These are phyloP conservation scores for Spermophilus dauricus DNA, from an alignment of 2,113 vertebrate species.

Conservation along the genomic window DNA sequence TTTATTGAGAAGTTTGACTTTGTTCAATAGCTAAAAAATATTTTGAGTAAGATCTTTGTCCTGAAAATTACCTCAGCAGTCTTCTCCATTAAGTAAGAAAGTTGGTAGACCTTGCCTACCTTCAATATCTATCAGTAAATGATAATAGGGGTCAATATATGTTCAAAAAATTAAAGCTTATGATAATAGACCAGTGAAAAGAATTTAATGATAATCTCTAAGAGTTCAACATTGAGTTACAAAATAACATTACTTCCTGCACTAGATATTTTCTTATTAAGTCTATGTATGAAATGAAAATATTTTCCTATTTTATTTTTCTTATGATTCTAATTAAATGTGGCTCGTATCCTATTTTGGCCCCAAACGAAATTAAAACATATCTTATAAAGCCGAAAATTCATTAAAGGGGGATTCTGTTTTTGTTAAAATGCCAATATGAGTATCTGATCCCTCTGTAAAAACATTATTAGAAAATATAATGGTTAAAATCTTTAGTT, in stretches of 20 bases:
- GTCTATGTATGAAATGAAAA: not conserved
- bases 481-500: not conserved
- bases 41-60: not conserved
- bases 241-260: not conserved
- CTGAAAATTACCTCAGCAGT: not conserved
- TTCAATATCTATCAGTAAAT: not conserved
- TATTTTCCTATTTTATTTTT: slow-evolving; percentile 26
- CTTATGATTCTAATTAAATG: not conserved
- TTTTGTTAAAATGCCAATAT: not conserved
- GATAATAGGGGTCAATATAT: not conserved
- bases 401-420: not conserved
- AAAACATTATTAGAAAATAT: not conserved
- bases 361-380: not conserved
- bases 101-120: not conserved
- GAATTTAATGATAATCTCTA: not conserved
- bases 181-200: not conserved
- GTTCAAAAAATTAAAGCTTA: not conserved
- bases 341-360: not conserved
- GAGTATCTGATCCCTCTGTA: not conserved
- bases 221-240: not conserved
- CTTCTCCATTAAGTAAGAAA: not conserved
- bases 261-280: not conserved
- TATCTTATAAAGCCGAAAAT: not conserved
- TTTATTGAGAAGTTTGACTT: slow-evolving; percentile 1
- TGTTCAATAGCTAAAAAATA: not conserved